phyloP scores from a whole-genome alignment of 2,113 vertebrate genomes.

The Cepphus grylle region DNA sequence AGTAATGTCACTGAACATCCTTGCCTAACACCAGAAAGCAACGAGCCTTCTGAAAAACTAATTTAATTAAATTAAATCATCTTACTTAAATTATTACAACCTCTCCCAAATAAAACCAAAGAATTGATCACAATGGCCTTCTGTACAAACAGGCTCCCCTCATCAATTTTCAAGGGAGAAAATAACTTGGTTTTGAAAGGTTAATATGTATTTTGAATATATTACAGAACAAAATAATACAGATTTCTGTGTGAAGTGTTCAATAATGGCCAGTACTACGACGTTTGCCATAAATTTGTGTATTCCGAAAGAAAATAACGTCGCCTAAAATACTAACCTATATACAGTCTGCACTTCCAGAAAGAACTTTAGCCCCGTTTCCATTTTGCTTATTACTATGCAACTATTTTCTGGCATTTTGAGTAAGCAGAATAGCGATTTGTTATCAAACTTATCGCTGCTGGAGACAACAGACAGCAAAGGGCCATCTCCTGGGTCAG shows the following conservation, averaged over 20 bases:
- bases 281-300: not conserved
- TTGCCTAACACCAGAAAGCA: not conserved
- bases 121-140: not conserved
- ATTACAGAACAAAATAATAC: not conserved
- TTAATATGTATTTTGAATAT: not conserved
- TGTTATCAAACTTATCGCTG: not conserved
- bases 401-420: not conserved
- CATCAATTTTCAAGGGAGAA: not conserved
- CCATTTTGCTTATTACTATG: not conserved
- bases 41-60: not conserved
- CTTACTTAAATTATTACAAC: not conserved
- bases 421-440: not conserved
- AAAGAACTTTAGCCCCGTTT: not conserved
- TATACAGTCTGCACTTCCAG: not conserved
- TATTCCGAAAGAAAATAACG: not conserved
- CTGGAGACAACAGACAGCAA: not conserved
- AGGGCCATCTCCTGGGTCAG: not conserved
- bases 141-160: not conserved
- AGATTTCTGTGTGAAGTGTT: not conserved
- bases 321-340: not conserved
- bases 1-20: not conserved
- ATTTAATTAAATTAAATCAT: not conserved
- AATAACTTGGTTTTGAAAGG: not conserved
- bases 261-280: not conserved
- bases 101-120: not conserved